Conservation (phyloP, 1,140 invertebrate species). For the Heliconius congener region DNA sequence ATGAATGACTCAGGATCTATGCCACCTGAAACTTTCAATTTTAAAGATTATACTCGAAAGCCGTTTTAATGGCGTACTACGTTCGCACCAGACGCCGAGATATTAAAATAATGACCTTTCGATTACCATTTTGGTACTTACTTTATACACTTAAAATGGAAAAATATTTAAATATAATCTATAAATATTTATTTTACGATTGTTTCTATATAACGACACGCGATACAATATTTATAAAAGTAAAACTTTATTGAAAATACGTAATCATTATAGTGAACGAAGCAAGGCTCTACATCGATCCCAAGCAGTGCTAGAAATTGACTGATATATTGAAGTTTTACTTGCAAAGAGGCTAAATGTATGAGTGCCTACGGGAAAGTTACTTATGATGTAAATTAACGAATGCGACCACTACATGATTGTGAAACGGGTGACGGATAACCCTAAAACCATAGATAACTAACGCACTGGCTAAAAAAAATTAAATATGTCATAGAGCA, state of each 20-base stretch:
- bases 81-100: conserved; percentile 14
- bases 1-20: neutral
- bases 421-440: conserved; percentile 67
- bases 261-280: conserved; percentile 12
- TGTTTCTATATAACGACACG: neutral
- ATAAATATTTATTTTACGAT: too few relatives aligned
- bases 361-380: conserved; percentile 74
- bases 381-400: conserved; percentile 76
- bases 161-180: neutral
- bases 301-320: conserved; percentile 48
- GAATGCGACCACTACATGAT: conserved; percentile 73
- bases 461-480: conserved; percentile 33
- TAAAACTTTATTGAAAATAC: conserved; percentile 10
- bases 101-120: conserved; percentile 26
- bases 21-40: conserved; percentile 11
- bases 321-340: conserved; percentile 46
- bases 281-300: conserved; percentile 44
- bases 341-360: conserved; percentile 64
- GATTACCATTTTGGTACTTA: conserved; percentile 24
- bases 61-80: conserved; percentile 23
- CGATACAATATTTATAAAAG: conserved; percentile 3
- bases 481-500: conserved; percentile 43
- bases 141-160: conserved; percentile 1
- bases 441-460: conserved; percentile 43
- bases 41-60: conserved; percentile 24